A percentile compares a stretch with the other conserved stretches of the same genome.
phyloP scores from a whole-genome alignment of 2,888 invertebrate genomes.

The Oligia latruncula region DNA sequence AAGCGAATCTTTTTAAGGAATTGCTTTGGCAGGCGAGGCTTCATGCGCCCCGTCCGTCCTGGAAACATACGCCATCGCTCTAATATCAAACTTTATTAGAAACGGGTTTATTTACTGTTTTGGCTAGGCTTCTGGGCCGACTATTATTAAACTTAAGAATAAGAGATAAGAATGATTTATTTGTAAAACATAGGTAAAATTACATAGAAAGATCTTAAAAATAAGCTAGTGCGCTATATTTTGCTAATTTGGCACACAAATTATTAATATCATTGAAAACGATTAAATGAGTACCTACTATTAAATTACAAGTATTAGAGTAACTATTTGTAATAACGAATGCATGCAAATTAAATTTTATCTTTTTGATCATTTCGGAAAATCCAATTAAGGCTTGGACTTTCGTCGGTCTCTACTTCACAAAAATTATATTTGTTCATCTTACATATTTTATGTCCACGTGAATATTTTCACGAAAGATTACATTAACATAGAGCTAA shows the following conservation, averaged over 20 bases:
- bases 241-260: too few relatives aligned
- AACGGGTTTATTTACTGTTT: not conserved
- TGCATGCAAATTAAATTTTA: too few relatives aligned
- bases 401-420: not conserved
- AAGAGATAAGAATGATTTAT: too few relatives aligned
- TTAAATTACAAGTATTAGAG: too few relatives aligned
- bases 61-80: slow-evolving; percentile 73
- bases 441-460: not conserved
- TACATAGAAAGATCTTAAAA: too few relatives aligned
- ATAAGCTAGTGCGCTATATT: too few relatives aligned
- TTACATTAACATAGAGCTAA: slow-evolving; percentile 9
- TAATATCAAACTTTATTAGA: slow-evolving; percentile 40
- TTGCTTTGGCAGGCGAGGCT: slow-evolving; percentile 83
- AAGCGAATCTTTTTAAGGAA: slow-evolving; percentile 86
- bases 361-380: not conserved
- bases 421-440: not conserved
- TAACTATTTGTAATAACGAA: too few relatives aligned
- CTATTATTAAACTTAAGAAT: not conserved
- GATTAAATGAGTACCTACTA: too few relatives aligned
- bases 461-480: slow-evolving; percentile 18
- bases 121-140: not conserved
- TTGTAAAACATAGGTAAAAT: too few relatives aligned
- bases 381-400: not conserved
- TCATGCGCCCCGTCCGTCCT: slow-evolving; percentile 83
- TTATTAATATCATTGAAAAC: too few relatives aligned